Conservation (phyloP, 2,797 vertebrate genomes). For the Lithobates pipiens region DNA sequence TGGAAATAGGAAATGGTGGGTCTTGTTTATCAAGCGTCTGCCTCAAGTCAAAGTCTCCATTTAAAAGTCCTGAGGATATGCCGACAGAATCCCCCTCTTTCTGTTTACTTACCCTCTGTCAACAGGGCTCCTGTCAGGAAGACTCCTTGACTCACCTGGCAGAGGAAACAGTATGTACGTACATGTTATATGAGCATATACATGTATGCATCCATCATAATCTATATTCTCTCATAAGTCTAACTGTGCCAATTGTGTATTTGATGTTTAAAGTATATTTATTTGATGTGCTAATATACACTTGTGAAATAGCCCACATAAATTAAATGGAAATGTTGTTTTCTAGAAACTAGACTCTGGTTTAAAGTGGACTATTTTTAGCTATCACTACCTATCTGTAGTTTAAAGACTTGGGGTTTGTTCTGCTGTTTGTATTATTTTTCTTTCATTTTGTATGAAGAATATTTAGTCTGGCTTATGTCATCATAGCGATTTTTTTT, state of each 20-base stretch:
- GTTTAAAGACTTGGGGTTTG: not conserved
- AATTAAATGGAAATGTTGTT: not conserved
- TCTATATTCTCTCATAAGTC: not conserved
- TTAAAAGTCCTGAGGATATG: slow-evolving; percentile 46
- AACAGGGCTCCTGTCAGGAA: slow-evolving; percentile 45
- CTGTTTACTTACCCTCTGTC: slow-evolving; percentile 42
- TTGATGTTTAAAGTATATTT: not conserved
- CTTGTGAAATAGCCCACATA: not conserved
- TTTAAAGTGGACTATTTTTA: not conserved
- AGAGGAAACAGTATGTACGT: slow-evolving; percentile 13
- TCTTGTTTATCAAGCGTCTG: slow-evolving; percentile 55
- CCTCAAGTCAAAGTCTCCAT: slow-evolving; percentile 48
- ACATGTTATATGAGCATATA: slow-evolving; percentile 2
- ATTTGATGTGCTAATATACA: not conserved
- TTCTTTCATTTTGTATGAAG: slow-evolving; percentile 32
- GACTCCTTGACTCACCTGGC: slow-evolving; percentile 36
- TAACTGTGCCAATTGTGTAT: not conserved
- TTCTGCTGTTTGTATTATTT: slow-evolving; percentile 14
- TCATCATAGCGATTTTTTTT: not conserved
- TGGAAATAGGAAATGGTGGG: slow-evolving; percentile 35
- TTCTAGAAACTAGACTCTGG: not conserved
- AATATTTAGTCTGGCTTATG: slow-evolving; percentile 28
- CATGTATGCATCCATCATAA: not conserved
- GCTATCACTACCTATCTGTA: not conserved
- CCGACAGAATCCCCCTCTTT: not conserved